These are phyloP conservation scores for Tipula confusa DNA, from an alignment of 2,888 invertebrate species.

Conservation along the genomic window DNA sequence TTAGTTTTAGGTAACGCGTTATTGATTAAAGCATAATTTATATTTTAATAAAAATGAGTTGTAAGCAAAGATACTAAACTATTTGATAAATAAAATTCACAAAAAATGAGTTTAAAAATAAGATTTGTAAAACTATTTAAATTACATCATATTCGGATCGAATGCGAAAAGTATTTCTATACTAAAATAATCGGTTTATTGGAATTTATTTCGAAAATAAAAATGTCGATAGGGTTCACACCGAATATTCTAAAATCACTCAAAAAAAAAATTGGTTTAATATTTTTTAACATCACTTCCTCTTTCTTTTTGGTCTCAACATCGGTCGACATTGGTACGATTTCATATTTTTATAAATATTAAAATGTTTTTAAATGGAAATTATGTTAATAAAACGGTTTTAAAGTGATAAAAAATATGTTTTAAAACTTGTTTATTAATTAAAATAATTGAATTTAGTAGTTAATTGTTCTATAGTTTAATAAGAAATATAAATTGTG, in stretches of 20 bases:
- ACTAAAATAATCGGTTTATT: too few relatives aligned
- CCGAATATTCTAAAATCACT: neutral
- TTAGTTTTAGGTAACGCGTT: conserved; percentile 59
- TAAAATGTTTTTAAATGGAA: neutral
- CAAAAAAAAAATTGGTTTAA: neutral
- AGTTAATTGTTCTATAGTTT: neutral
- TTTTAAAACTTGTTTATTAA: neutral
- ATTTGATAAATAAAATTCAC: neutral
- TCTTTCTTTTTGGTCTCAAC: neutral
- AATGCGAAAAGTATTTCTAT: too few relatives aligned
- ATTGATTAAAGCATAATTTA: neutral
- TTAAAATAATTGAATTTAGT: neutral
- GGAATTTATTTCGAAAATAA: neutral
- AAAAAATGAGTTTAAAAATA: neutral
- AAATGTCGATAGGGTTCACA: neutral
- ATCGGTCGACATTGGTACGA: conserved; percentile 7
- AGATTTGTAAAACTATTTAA: too few relatives aligned
- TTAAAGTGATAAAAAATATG: neutral
- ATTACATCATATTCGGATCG: too few relatives aligned
- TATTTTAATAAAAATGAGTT: neutral
- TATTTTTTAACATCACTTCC: neutral
- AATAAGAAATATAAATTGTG: neutral
- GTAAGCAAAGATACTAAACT: neutral
- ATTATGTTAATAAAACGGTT: neutral
- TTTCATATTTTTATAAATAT: neutral